phyloP scores from a whole-genome alignment of 2,113 vertebrate species.

The Furnarius figulus region DNA sequence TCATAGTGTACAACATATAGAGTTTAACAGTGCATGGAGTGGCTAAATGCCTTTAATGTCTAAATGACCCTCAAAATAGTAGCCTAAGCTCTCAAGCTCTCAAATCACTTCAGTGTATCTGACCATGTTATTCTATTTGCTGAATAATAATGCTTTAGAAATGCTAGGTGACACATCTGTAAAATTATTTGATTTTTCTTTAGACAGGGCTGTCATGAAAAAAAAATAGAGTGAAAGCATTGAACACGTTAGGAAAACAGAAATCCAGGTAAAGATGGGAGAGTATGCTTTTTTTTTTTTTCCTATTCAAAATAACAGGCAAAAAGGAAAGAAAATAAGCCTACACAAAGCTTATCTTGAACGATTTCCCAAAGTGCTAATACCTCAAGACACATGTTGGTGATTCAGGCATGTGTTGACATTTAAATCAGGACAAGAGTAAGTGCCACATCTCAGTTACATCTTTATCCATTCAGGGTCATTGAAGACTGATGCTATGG shows the following conservation, averaged over 20 bases:
- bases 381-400: not conserved
- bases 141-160: not conserved
- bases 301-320: not conserved
- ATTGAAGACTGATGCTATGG: not conserved
- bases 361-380: not conserved
- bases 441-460: not conserved
- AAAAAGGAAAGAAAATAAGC: not conserved
- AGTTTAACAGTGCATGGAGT: not conserved
- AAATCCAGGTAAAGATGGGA: not conserved
- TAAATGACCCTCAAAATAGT: not conserved
- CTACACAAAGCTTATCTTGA: not conserved
- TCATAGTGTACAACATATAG: not conserved
- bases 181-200: not conserved
- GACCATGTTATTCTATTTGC: not conserved
- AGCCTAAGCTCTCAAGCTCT: not conserved
- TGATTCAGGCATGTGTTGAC: not conserved
- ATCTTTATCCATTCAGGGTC: not conserved
- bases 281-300: not conserved
- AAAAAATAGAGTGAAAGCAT: not conserved
- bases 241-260: not conserved
- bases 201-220: not conserved
- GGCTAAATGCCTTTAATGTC: not conserved
- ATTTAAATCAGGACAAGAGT: not conserved
- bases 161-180: not conserved
- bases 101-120: not conserved